Evolutionary conservation across 2,113 vertebrate species (phyloP), one percentile per base, ranked within the genome.

Genomic region (Mystacornis crossleyi): DNA sequence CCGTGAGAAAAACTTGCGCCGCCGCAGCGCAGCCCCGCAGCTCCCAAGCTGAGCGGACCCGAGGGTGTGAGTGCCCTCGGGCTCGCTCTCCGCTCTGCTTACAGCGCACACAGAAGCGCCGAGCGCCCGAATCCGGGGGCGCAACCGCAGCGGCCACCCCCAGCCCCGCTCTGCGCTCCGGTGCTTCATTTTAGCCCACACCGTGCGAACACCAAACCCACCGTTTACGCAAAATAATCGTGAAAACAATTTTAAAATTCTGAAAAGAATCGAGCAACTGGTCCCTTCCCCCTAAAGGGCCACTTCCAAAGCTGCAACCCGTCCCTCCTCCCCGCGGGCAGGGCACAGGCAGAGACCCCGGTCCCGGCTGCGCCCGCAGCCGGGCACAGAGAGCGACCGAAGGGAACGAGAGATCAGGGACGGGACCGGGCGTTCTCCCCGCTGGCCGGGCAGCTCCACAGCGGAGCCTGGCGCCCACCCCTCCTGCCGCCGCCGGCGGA

Each of bases 71-170:
- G 53, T 0, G 36, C 18, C 1, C 1, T 1, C 0, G 20, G 18
- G 38, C 42, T 50, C 24, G 0, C 12, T 1, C 26, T 17, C 2
- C 19, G 2, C 4, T 2, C 1, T 0, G 29, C 1, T 2, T 0
- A 0, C 67, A 6, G 1, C 2, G 31, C 75, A 7, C 42, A 4
- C 12, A 0, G 86, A 15, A 0, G 60, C 8, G 23, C 73, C 1
- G 17, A 14, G 20, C 45, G 16, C 60, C 51, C 51, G 6, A 12
- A 1, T 0, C 15, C 12, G 0, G 36, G 33, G 47, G 7, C 12
- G 4, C 45, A 2, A 2, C 11, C 23, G 1, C 45, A 11, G 74
- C 91, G 1, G 25, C 10, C 38, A 2, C 51, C 42, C 17, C 12
- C 60, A 18, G n/a, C n/a, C 75, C 71, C 16, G 31, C 65, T 29